Conservation (phyloP, 2,888 invertebrate genomes). For the Sarcophaga subvicina region DNA sequence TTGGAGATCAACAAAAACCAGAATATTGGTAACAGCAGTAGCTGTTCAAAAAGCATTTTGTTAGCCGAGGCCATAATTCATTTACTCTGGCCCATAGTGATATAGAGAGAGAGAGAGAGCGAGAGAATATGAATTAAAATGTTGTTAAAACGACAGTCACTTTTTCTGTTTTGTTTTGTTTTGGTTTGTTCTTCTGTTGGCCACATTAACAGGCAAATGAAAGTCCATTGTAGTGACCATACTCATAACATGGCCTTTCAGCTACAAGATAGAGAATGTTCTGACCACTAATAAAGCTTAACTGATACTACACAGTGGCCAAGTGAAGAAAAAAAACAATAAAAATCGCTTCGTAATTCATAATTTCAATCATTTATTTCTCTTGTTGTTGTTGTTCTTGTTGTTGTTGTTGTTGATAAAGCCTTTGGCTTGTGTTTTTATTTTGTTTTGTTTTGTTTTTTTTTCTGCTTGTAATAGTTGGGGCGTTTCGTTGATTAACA, state of each 20-base stretch:
- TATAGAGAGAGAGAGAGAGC: neutral
- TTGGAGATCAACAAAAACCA: neutral
- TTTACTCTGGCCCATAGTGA: neutral
- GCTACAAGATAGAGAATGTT: neutral
- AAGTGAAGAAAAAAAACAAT: no score
- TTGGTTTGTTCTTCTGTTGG: neutral
- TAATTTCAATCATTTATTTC: neutral
- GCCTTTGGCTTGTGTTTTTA: slow-evolving; percentile 11
- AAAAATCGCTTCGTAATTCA: no score
- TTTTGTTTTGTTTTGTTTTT: neutral
- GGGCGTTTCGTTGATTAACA: slow-evolving; percentile 50
- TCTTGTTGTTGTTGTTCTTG: neutral
- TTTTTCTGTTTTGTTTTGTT: slow-evolving; percentile 20
- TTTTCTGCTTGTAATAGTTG: slow-evolving; percentile 9
- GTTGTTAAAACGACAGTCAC: slow-evolving; percentile 46
- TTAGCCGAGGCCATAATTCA: neutral
- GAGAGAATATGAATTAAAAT: slow-evolving; percentile 39
- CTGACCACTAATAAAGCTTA: neutral
- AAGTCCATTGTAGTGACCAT: neutral
- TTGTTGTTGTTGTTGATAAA: neutral
- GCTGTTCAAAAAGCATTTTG: neutral
- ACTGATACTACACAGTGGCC: no score
- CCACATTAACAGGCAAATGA: neutral
- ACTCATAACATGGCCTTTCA: neutral
- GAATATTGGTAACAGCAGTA: neutral